Conservation (phyloP, 92 coral and sea anemone genomes). For the Actinernus sp. region DNA sequence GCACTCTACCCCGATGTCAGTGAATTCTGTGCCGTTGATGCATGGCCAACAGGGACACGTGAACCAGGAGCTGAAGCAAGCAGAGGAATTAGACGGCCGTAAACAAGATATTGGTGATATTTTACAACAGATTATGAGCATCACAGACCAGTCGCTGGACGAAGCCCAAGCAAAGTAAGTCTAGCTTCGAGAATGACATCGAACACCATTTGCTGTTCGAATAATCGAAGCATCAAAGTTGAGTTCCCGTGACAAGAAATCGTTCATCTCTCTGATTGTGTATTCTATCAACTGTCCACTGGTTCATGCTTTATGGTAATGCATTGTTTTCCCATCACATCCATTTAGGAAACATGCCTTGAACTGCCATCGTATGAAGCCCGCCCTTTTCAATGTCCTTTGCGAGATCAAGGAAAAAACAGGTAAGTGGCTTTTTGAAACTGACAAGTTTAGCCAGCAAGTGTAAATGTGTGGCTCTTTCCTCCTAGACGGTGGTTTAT, state of each 20-base stretch:
- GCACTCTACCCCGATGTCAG: constrained; percentile 72
- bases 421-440: constrained; percentile 54
- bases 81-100: constrained; percentile 83
- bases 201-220: constrained; percentile 40
- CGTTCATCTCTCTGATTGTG: constrained; percentile 54
- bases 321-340: constrained; percentile 72
- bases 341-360: constrained; percentile 93
- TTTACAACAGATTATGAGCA: constrained; percentile 97
- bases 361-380: constrained; percentile 99
- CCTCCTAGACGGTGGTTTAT: no score
- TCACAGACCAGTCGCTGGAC: constrained; percentile 98
- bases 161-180: constrained; percentile 98
- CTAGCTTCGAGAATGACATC: no score
- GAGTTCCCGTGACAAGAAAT: constrained; percentile 49
- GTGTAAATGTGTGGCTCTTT: no score
- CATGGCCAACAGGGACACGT: constrained; percentile 73
- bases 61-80: constrained; percentile 76
- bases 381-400: constrained; percentile 99
- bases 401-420: constrained; percentile 99
- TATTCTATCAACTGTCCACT: constrained; percentile 51
- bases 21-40: constrained; percentile 76
- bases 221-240: constrained; percentile 5
- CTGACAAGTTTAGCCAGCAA: no score
- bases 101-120: constrained; percentile 99
- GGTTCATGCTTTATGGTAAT: constrained; percentile 59